Percentiles rank a stretch among this genome's conserved stretches.
Evolutionary conservation across 2,888 invertebrate genomes (phyloP).

Genomic region (Junonia oenone): DNA sequence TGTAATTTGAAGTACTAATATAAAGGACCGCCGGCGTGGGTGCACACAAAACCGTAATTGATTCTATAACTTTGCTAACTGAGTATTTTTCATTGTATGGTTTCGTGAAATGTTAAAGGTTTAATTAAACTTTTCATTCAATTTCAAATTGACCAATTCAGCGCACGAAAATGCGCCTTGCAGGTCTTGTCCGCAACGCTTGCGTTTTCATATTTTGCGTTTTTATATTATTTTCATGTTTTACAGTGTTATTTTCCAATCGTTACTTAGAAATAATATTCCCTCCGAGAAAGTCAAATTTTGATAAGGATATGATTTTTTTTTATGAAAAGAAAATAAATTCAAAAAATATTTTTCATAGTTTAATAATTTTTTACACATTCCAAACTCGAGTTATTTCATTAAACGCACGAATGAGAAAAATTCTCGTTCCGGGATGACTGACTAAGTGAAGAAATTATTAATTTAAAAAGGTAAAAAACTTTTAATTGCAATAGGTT

Average conservation of each 20-base stretch:
- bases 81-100: neutral
- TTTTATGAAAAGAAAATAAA: too few species aligned
- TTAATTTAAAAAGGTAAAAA: neutral
- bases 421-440: neutral
- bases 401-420: neutral
- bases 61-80: neutral
- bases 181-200: conserved; percentile 5
- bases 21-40: neutral
- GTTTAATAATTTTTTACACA: neutral
- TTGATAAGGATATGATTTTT: too few species aligned
- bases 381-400: neutral
- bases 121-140: conserved; percentile 4
- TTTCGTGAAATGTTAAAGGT: neutral
- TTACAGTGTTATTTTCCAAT: too few species aligned
- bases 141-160: neutral
- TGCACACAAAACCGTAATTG: neutral
- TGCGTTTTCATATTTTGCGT: conserved; percentile 5
- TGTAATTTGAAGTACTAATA: neutral
- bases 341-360: too few species aligned
- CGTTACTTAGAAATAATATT: too few species aligned
- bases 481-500: conserved; percentile 1
- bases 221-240: too few species aligned
- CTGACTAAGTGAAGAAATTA: neutral
- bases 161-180: conserved; percentile 4
- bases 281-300: too few species aligned